Percentiles rank a stretch among this genome's conserved stretches.
phyloP scores from a whole-genome alignment of 2,888 invertebrate species.

The Drosophila meridionalis region DNA sequence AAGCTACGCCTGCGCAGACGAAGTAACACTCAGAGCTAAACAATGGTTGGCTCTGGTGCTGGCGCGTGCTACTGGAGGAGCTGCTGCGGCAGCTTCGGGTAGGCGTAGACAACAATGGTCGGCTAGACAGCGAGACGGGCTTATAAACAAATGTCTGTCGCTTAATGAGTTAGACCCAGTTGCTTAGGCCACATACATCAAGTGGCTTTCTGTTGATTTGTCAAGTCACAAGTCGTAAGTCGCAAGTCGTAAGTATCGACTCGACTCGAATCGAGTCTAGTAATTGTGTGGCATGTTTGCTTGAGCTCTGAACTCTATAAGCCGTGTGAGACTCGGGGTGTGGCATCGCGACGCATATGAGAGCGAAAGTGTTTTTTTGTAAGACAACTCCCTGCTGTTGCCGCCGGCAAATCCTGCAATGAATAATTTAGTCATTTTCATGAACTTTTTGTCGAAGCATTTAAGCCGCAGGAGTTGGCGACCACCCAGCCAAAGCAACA shows the following conservation, averaged over 20 bases:
- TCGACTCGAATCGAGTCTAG: neutral
- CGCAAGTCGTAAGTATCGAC: neutral
- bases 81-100: conserved; percentile 59
- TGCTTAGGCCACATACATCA: conserved; percentile 40
- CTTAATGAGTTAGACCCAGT: conserved; percentile 47
- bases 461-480: conserved; percentile 78
- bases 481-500: conserved; percentile 62
- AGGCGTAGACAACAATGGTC: conserved; percentile 71
- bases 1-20: conserved; percentile 46
- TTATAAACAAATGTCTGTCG: conserved; percentile 26
- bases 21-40: conserved; percentile 24
- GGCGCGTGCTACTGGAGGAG: conserved; percentile 73
- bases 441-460: conserved; percentile 66
- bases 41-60: conserved; percentile 41
- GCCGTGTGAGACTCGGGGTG: conserved; percentile 39
- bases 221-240: conserved; percentile 44
- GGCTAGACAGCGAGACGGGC: conserved; percentile 31
- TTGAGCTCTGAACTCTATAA: conserved; percentile 56
- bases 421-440: conserved; percentile 78
- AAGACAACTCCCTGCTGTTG: conserved; percentile 20
- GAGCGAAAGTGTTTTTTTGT: conserved; percentile 73
- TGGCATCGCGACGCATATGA: conserved; percentile 28
- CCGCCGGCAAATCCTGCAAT: conserved; percentile 73
- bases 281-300: conserved; percentile 67
- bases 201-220: conserved; percentile 55